Evolutionary conservation across 2,113 vertebrate species (phyloP), one percentile per base, ranked within the genome.

Genomic region (Macquaria ambigua): DNA sequence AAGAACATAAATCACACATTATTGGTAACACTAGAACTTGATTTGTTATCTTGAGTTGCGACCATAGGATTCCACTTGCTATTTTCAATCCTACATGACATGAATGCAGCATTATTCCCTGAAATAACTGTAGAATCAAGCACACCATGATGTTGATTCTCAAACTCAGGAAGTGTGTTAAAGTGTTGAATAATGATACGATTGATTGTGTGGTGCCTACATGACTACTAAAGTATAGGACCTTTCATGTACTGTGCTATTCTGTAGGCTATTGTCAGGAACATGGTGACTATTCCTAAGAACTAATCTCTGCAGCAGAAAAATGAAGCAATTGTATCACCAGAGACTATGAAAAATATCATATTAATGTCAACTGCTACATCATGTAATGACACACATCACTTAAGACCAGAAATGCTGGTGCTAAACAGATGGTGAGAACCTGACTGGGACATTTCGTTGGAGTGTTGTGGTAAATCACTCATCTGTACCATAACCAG

Each of bases 311-410:
- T n/a, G 46, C 23, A 28, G 39, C 37, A 77, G 23, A 31, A 56
- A 41, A 52, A 11, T 3, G 6, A 23, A 39, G 21, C 11, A 23
- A 21, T 41, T 31, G 4, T 66, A 46, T 59, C n/a, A 64, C 52
- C n/a, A 21, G 39, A 59, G 21, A 48, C n/a, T 9, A 34, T 77
- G 64, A 56, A 64, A 66, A 8, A 62, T 28, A 62, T 28, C 3
- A 21, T 56, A 3, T 3, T 71, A 25, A 53, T 62, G 55, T 70
- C 56, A 63, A 52, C 56, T 56, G 37, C 66, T 77, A 3, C 56
- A 67, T 75, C 53, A 67, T 56, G 25, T 67, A 12, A 59, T 18
- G 67, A 67, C 16, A 39, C 41, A n/a, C 16, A 83, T 72, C 21
- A 58, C 21, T 50, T 9, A 25, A 39, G 25, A 14, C 37, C 25